These are phyloP conservation scores for Cyclargus thomasi DNA, from an alignment of 1,140 invertebrate species.

Conservation along the genomic window DNA sequence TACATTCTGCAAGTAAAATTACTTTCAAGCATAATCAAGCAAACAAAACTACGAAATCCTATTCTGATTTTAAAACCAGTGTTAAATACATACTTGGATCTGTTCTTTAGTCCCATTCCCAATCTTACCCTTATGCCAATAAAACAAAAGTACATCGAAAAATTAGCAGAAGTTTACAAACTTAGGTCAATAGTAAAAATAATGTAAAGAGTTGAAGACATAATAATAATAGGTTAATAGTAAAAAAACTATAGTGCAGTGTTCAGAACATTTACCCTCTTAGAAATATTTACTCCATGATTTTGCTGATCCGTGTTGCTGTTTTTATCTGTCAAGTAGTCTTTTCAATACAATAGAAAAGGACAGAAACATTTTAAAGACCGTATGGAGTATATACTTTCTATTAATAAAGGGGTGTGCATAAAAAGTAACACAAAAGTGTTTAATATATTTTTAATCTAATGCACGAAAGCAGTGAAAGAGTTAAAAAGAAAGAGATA, in stretches of 20 bases:
- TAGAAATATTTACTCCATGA: too few relatives aligned
- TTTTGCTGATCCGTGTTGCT: too few relatives aligned
- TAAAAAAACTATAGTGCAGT: not conserved
- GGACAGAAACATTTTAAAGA: not conserved
- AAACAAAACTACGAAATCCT: too few relatives aligned
- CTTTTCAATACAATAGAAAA: not conserved
- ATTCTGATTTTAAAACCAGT: not conserved
- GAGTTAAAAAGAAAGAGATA: not conserved
- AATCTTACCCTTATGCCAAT: constrained; percentile 13
- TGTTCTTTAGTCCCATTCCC: constrained; percentile 14
- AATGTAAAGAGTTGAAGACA: too few relatives aligned
- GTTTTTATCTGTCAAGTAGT: too few relatives aligned
- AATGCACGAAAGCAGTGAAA: not conserved
- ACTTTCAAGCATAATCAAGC: too few relatives aligned
- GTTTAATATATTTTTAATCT: not conserved
- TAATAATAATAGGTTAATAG: not conserved
- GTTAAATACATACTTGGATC: constrained; percentile 12
- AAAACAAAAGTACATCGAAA: not conserved
- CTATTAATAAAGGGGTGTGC: not conserved
- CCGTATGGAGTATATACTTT: too few relatives aligned
- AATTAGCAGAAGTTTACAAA: not conserved
- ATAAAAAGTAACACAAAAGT: not conserved
- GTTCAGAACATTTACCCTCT: too few relatives aligned
- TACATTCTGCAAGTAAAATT: too few relatives aligned
- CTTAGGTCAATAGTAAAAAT: not conserved